A percentile compares a stretch with the other conserved stretches of the same genome.
phyloP scores from a whole-genome alignment of 2,797 vertebrate species.

The Pseudochirops corinnae region DNA sequence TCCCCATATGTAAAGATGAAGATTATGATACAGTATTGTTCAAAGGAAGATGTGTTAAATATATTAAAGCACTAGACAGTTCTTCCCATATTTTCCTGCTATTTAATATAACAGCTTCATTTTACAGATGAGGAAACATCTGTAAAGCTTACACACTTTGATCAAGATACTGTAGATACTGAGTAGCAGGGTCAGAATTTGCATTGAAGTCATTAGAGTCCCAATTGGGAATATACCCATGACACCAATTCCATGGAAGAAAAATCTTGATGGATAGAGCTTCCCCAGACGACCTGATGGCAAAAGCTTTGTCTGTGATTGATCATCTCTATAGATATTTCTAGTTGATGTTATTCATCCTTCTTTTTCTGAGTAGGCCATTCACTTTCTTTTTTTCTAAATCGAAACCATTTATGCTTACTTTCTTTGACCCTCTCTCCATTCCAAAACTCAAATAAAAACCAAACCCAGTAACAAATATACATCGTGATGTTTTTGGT shows the following conservation, averaged over 20 bases:
- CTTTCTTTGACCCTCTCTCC: neutral
- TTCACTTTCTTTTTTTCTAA: neutral
- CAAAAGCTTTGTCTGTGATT: neutral
- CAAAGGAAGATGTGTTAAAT: neutral
- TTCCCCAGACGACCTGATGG: neutral
- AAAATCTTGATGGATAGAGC: neutral
- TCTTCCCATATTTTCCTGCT: neutral
- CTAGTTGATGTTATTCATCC: neutral
- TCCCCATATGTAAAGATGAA: neutral
- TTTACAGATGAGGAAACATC: constrained; percentile 9
- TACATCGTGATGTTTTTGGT: neutral
- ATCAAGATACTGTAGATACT: neutral
- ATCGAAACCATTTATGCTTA: neutral
- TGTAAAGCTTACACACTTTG: neutral
- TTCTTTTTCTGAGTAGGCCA: neutral
- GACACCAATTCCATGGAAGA: neutral
- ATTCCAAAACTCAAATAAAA: neutral
- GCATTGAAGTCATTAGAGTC: neutral
- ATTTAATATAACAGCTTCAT: neutral
- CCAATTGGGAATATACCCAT: neutral
- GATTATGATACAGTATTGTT: neutral
- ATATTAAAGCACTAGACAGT: neutral
- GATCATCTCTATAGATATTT: neutral
- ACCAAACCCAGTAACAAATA: neutral
- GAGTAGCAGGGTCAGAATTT: neutral